Percentiles rank a stretch among this genome's conserved stretches.
These are phyloP conservation scores for Odontophorus gujanensis DNA, from an alignment of 2,113 vertebrate species.

Conservation along the genomic window DNA sequence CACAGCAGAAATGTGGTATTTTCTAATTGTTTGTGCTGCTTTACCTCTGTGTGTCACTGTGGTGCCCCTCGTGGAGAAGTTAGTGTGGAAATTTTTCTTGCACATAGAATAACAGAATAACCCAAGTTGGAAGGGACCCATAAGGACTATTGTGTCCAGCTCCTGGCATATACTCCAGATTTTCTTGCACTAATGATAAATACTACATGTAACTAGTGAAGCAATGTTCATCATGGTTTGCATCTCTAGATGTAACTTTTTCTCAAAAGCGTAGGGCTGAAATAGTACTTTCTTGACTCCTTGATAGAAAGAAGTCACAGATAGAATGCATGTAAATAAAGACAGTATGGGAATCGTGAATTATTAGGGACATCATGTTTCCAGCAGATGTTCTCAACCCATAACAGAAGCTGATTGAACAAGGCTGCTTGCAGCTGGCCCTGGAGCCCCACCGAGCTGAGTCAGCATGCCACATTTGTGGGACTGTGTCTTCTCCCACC, in stretches of 20 bases:
- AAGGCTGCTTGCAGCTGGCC: constrained; percentile 66
- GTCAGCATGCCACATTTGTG: neutral
- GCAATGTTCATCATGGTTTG: neutral
- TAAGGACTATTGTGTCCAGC: too few species aligned
- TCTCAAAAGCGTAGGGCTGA: constrained; percentile 37
- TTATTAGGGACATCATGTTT: constrained; percentile 60
- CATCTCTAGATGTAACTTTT: neutral
- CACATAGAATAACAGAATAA: too few species aligned
- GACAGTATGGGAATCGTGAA: constrained; percentile 51
- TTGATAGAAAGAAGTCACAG: constrained; percentile 47
- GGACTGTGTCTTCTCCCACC: neutral
- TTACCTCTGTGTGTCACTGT: neutral
- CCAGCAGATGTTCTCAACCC: constrained; percentile 73
- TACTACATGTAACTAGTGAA: neutral
- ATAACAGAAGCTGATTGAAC: constrained; percentile 68
- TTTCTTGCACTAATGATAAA: neutral
- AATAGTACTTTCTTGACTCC: constrained; percentile 56
- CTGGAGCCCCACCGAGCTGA: constrained; percentile 34
- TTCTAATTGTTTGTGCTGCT: neutral
- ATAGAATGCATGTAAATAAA: constrained; percentile 55
- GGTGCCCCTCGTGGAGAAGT: neutral
- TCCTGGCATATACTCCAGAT: neutral
- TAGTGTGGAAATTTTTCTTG: neutral
- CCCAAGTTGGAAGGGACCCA: too few species aligned
- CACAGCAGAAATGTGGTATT: neutral